Conservation (phyloP, 2,797 vertebrate species). For the Siniperca obscura region DNA sequence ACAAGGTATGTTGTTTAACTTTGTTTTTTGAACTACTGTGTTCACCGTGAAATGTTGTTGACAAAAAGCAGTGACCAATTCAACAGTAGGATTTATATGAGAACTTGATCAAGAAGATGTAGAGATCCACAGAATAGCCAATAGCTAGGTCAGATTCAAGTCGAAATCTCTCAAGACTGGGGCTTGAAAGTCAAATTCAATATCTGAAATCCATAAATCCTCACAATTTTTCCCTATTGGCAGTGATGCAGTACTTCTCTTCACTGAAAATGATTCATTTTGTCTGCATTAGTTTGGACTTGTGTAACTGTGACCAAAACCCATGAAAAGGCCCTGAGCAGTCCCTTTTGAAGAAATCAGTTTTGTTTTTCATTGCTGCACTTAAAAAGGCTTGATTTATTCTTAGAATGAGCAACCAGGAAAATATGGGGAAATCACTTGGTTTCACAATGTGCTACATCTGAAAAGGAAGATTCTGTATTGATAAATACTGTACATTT, state of each 20-base stretch:
- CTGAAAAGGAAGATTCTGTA: constrained; percentile 17
- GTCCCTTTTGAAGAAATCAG: constrained; percentile 24
- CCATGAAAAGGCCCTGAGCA: constrained; percentile 26
- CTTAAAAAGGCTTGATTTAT: constrained; percentile 23
- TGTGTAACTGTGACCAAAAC: constrained; percentile 43
- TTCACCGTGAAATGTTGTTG: constrained; percentile 5
- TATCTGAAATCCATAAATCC: constrained; percentile 56
- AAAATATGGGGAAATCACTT: constrained; percentile 10
- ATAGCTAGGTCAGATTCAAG: constrained; percentile 16
- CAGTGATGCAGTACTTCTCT: constrained; percentile 17
- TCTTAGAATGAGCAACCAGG: constrained; percentile 4
- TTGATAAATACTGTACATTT: constrained; percentile 20
- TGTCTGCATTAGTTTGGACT: constrained; percentile 32
- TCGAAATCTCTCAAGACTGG: constrained; percentile 2
- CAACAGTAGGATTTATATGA: constrained; percentile 20
- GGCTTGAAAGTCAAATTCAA: constrained; percentile 39
- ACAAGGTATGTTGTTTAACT: constrained; percentile 84
- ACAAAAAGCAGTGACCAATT: constrained; percentile 10
- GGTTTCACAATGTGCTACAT: constrained; percentile 17
- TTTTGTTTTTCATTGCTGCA: constrained; percentile 25
- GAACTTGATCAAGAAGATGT: constrained; percentile 15
- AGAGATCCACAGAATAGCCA: constrained; percentile 3
- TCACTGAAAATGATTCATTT: constrained; percentile 37
- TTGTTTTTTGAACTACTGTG: background rate
- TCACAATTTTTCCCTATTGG: constrained; percentile 22